Evolutionary conservation across 2,888 invertebrate species (phyloP), one percentile per base, ranked within the genome.

Genomic region (Lampropteryx suffumata): DNA sequence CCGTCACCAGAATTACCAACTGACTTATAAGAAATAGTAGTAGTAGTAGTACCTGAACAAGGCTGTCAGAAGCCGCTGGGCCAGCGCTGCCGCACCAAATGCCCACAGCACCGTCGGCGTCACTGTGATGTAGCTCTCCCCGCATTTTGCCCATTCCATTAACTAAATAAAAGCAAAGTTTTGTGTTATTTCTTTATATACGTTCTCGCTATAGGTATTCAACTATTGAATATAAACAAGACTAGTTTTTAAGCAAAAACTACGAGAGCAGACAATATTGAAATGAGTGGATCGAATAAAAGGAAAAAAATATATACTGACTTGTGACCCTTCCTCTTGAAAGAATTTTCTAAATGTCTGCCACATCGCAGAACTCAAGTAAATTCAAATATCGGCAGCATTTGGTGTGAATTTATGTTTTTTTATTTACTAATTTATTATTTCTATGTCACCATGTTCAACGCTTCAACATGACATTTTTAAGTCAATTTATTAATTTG

Each of bases 61-160:
- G 0, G 76, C 63, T 1, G 67, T 30, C 7, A 88, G 69, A 33
- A 86, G 55, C 3, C 84, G 69, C 42, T 84, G 82, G 24, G 88
- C 76, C 2, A 89, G 70, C 46, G 81, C 79, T 1, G 78, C 80
- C 1, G 84, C 67, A 3, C 90, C 90, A 9, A 72, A 62, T 34
- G 82, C 76, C 90, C 90, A 89, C 42, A 86, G 55, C 34, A 78
- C 27, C 3, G 90, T 89, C 3, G 90, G 90, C 1, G 83, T 59
- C 39, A 71, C 67, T 3, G 89, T 82, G 17, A 79, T n/a, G 6
- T 55, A 35, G 45, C 67, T 62, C 27, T 86, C 82, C 28, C 88
- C 87, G 47, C 88, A 88, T 67, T 84, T 84, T 46, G 83, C 75
- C 78, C 82, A 80, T 55, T 79, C 71, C 13, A 79, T 44, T 45